Conservation (phyloP, 2,797 vertebrate species). For the Sebastes vulpes region DNA sequence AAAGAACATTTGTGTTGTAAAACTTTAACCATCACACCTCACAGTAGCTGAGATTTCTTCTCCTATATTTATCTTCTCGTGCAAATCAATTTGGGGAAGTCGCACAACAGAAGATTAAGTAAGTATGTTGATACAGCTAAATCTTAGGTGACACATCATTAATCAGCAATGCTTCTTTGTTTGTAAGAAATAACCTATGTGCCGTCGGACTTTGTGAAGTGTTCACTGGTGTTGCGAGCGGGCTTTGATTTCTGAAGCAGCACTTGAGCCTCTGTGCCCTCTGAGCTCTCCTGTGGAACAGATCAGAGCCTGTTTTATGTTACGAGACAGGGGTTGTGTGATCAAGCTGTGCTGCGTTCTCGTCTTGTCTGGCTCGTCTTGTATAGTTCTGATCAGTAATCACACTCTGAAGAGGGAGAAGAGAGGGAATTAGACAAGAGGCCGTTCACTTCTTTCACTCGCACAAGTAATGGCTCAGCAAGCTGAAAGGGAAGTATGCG, state of each 20-base stretch:
- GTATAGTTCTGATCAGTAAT: slow-evolving; percentile 45
- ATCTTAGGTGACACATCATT: neutral
- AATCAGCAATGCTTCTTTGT: neutral
- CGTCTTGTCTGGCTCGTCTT: slow-evolving; percentile 32
- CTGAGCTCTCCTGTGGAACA: slow-evolving; percentile 24
- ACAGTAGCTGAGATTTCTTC: neutral
- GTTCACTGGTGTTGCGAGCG: neutral
- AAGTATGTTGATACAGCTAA: neutral
- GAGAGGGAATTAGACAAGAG: slow-evolving; percentile 20
- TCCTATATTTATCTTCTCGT: neutral
- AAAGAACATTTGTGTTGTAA: neutral
- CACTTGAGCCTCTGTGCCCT: slow-evolving; percentile 8
- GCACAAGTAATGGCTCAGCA: slow-evolving; percentile 20
- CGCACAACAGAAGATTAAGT: neutral
- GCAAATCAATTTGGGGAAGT: neutral
- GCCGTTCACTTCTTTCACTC: slow-evolving; percentile 15
- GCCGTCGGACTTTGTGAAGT: slow-evolving; percentile 1
- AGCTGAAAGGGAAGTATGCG: slow-evolving; percentile 53
- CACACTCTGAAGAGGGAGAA: slow-evolving; percentile 31
- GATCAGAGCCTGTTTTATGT: slow-evolving; percentile 33
- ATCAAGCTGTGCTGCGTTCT: slow-evolving; percentile 46
- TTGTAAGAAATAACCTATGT: neutral
- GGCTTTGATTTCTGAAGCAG: slow-evolving; percentile 36
- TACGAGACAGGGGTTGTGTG: slow-evolving; percentile 24
- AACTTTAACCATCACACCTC: neutral